Base-by-base conservation (phyloP, 2,113 vertebrate species). In the Tautogolabrus adspersus region DNA sequence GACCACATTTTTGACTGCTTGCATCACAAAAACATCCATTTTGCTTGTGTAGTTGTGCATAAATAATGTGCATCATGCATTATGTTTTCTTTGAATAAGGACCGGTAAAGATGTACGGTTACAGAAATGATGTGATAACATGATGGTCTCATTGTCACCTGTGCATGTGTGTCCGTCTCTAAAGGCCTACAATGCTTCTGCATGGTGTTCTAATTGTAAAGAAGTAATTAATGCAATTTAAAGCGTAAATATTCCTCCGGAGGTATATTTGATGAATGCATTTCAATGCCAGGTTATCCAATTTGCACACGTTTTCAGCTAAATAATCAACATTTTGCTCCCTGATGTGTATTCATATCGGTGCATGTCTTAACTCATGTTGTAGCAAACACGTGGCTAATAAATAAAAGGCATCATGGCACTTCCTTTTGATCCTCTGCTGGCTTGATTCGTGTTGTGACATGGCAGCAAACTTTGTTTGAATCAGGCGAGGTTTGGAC, bases 391-490 rank as follows among this genome's bases (percentile, higher is more conserved):
- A 75, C 38, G 47, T 72, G 64, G n/a, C 77, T 67, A 47, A 83
- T 79, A 60, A 91, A 87, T 83, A 87, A 90, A n/a, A 90, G 37
- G 77, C 26, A 71, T 55, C 34, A 9, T 38, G 40, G 42, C 64
- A 61, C 64, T 64, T 68, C 61, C 55, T 26, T 52, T 9, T 38
- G 22, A 47, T 26, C 51, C 19, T 10, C 23, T 19, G 44, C 22
- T 61, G 55, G 15, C 47, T 75, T 46, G 1, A 21, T 56, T 16
- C 70, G 40, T 13, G 60, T 60, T 66, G 72, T 92, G 91, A 94
- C 89, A 82, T 86, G 92, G 78, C 77, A 84, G 77, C 42, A 91
- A 91, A 87, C 92, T 92, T 93, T 90, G 89, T 47, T 85, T 84
- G 47, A 76, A 88, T 93, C 91, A 91, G 91, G 91, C 11, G 93